Evolutionary conservation across 2,113 vertebrate species (phyloP).

Genomic region (Chaetura pelagica): DNA sequence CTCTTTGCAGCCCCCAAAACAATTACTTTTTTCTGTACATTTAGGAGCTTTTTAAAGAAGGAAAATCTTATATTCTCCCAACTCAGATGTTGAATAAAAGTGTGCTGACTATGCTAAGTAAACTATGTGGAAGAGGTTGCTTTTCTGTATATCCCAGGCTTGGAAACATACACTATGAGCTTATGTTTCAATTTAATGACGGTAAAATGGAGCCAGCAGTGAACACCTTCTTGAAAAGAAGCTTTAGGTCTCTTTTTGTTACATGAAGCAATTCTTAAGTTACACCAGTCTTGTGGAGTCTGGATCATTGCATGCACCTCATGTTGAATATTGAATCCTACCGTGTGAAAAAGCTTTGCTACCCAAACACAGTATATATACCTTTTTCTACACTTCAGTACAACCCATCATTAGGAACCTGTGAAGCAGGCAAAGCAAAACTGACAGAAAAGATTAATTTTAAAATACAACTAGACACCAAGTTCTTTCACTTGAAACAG

Average conservation of each 20-base stretch:
- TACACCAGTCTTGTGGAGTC: neutral
- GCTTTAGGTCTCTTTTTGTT: neutral
- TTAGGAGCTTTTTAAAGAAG: neutral
- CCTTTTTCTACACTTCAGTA: neutral
- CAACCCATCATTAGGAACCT: slow-evolving; percentile 34
- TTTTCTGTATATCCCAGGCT: neutral
- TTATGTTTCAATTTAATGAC: neutral
- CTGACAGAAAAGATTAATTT: slow-evolving; percentile 48
- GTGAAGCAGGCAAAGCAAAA: slow-evolving; percentile 63
- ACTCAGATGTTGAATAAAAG: neutral
- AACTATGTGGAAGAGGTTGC: neutral
- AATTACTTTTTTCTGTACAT: neutral
- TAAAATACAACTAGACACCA: slow-evolving; percentile 33
- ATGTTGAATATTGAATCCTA: neutral
- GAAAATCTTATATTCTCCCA: neutral
- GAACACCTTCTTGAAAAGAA: neutral
- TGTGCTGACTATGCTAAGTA: neutral
- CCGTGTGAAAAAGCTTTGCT: neutral
- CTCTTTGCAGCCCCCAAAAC: neutral
- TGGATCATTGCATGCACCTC: neutral
- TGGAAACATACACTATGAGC: neutral
- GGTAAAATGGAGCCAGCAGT: neutral
- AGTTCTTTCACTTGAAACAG: slow-evolving; percentile 2
- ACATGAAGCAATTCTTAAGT: neutral
- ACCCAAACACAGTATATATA: slow-evolving; percentile 1